Conservation (phyloP, 2,113 vertebrate species). For the Ctenomys sociabilis region DNA sequence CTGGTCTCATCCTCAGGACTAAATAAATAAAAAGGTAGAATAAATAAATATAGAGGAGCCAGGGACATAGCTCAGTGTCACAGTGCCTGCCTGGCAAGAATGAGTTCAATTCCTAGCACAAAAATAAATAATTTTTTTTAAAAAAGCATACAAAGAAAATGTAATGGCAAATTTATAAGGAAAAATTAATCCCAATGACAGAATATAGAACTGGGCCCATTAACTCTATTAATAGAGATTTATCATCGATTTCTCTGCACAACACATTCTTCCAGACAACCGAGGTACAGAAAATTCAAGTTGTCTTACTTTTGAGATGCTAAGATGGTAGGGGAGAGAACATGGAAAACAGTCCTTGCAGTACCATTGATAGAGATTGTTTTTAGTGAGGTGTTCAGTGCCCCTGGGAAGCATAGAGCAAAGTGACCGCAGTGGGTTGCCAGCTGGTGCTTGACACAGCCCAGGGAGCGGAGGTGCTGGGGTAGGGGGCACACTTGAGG, state of each 20-base stretch:
- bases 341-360: neutral
- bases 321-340: neutral
- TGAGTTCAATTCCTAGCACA: no score
- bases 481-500: no score
- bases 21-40: neutral
- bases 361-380: neutral
- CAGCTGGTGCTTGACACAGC: no score
- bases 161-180: neutral
- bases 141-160: neutral
- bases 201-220: neutral
- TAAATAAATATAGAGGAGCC: neutral
- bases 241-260: neutral
- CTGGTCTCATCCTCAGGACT: neutral
- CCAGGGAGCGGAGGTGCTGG: no score
- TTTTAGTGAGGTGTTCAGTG: neutral
- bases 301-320: neutral
- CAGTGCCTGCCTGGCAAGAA: no score
- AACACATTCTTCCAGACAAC: neutral
- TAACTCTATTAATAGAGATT: neutral
- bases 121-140: neutral
- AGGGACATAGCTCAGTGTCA: no score
- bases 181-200: constrained; percentile 5
- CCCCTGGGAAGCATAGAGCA: constrained; percentile 9
- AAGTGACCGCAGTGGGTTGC: neutral
- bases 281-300: neutral